phyloP scores from a whole-genome alignment of 2,888 invertebrate species.

The Mimas tiliae region DNA sequence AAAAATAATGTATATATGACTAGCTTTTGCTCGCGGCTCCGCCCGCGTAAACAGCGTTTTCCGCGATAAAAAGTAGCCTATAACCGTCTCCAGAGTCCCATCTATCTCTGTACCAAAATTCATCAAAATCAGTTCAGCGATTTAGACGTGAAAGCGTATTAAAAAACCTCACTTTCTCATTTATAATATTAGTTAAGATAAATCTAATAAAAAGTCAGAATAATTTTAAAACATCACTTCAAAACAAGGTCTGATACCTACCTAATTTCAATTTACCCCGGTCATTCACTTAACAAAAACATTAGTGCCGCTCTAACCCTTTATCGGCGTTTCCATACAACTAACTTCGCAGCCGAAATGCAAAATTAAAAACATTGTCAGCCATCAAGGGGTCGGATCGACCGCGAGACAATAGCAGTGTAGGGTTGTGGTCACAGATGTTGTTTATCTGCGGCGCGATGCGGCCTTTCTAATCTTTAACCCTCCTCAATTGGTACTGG shows the following conservation, averaged over 20 bases:
- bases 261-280: constrained; percentile 20
- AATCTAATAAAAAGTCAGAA: background rate
- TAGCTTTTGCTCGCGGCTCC: too few relatives aligned
- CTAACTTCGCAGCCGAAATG: constrained; percentile 42
- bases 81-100: too few relatives aligned
- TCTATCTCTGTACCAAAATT: too few relatives aligned
- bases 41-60: too few relatives aligned
- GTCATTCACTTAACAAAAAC: constrained; percentile 23
- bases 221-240: background rate
- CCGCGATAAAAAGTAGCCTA: too few relatives aligned
- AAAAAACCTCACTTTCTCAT: too few relatives aligned
- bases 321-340: constrained; percentile 26
- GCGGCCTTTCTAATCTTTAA: constrained; percentile 60
- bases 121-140: too few relatives aligned
- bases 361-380: constrained; percentile 52
- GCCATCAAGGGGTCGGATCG: constrained; percentile 52
- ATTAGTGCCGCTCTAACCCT: constrained; percentile 18
- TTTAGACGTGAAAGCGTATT: too few relatives aligned
- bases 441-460: constrained; percentile 69
- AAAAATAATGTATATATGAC: too few relatives aligned
- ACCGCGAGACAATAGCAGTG: constrained; percentile 54
- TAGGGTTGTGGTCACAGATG: constrained; percentile 75
- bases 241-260: background rate
- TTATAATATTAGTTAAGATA: too few relatives aligned
- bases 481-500: constrained; percentile 45